A percentile compares a stretch with the other conserved stretches of the same genome.
Conservation (phyloP, 2,113 vertebrate genomes). For the rat (Rattus norvegicus) region GRCr8 NC_086039.1:57116501-57117000, state of each 20-base stretch:
- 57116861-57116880: not conserved
- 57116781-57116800: not conserved
- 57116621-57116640: not conserved
- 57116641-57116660: not conserved
- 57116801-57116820: not conserved
- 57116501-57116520: not conserved
- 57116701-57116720: not conserved
- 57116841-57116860: not conserved
- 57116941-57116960: not conserved
- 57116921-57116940: not conserved
- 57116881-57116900: not conserved
- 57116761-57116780: not conserved
- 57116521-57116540: not conserved
- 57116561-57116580: not conserved
- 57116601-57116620: not conserved
- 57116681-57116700: not conserved
- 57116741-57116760: not conserved
- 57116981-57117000: too few relatives aligned
- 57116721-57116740: not conserved
- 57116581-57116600: not conserved
- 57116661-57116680: not conserved
- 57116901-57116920: not conserved
- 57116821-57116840: not conserved
- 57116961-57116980: not conserved
- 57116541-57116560: not conserved